phyloP scores from a whole-genome alignment of 2,888 invertebrate species.

The Spialia ferax region DNA sequence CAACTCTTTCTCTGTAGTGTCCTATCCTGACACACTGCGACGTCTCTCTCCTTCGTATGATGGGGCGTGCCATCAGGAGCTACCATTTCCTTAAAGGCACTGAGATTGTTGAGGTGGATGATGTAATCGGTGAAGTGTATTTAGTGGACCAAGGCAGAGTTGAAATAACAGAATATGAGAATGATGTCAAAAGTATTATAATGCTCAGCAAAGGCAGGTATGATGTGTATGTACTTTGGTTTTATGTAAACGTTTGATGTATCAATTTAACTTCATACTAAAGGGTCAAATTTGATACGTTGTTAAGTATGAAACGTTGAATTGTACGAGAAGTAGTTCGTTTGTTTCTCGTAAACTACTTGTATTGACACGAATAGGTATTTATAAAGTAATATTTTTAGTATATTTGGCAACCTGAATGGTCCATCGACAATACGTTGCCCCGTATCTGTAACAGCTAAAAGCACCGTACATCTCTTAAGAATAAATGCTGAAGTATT shows the following conservation, averaged over 20 bases:
- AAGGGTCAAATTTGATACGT: too few species aligned
- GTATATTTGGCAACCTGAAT: conserved; percentile 72
- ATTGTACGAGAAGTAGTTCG: too few species aligned
- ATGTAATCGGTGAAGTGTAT: conserved; percentile 66
- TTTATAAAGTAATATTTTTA: conserved; percentile 43
- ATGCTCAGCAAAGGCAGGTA: conserved; percentile 42
- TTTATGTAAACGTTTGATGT: neutral
- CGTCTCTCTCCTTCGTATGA: conserved; percentile 64
- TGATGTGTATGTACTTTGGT: neutral
- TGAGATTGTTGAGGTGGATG: conserved; percentile 59
- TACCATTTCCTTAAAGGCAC: conserved; percentile 65
- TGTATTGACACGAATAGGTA: neutral
- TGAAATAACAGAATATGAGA: conserved; percentile 44
- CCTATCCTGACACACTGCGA: conserved; percentile 66
- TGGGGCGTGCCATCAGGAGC: conserved; percentile 68
- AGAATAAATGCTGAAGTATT: conserved; percentile 64
- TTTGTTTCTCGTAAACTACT: too few species aligned
- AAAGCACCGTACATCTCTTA: conserved; percentile 62
- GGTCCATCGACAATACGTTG: conserved; percentile 52
- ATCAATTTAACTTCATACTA: too few species aligned
- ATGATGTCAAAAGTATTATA: conserved; percentile 2
- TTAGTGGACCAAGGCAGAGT: conserved; percentile 68
- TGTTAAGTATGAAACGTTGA: too few species aligned
- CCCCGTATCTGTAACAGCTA: conserved; percentile 56
- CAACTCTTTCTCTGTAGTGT: conserved; percentile 56